phyloP scores from a whole-genome alignment of 2,888 invertebrate genomes.

The Drosophila vallismaia region DNA sequence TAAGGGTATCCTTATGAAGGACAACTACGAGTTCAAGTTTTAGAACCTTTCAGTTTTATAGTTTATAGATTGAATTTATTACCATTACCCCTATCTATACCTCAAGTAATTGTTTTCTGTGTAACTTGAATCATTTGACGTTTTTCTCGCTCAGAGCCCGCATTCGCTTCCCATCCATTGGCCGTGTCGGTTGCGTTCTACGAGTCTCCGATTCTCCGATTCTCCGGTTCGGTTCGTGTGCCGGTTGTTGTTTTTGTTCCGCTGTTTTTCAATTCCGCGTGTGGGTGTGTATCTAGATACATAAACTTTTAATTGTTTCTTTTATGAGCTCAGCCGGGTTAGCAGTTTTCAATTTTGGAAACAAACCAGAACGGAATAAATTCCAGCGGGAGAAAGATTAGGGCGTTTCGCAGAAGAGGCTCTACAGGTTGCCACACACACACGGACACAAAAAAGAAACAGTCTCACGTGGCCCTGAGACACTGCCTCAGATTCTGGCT shows the following conservation, averaged over 20 bases:
- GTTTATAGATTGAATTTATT: neutral
- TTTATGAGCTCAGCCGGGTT: slow-evolving; percentile 21
- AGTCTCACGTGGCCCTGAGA: slow-evolving; percentile 23
- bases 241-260: slow-evolving; percentile 36
- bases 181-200: slow-evolving; percentile 55
- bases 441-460: slow-evolving; percentile 1
- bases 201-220: slow-evolving; percentile 18
- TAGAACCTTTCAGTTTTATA: too few species aligned
- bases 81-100: neutral
- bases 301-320: slow-evolving; percentile 35
- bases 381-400: slow-evolving; percentile 5
- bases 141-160: slow-evolving; percentile 39
- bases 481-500: slow-evolving; percentile 13
- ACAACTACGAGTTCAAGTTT: too few species aligned
- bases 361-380: neutral
- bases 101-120: neutral
- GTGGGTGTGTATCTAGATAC: slow-evolving; percentile 37
- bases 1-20: too few species aligned
- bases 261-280: slow-evolving; percentile 44
- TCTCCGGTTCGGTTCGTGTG: slow-evolving; percentile 44
- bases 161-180: slow-evolving; percentile 68
- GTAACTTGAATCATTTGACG: slow-evolving; percentile 64
- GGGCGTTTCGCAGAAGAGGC: slow-evolving; percentile 20
- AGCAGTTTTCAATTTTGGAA: slow-evolving; percentile 11
- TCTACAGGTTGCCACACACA: slow-evolving; percentile 39